These are phyloP conservation scores for Caligus rogercresseyi DNA, from an alignment of 1,140 invertebrate species.

Conservation along the genomic window DNA sequence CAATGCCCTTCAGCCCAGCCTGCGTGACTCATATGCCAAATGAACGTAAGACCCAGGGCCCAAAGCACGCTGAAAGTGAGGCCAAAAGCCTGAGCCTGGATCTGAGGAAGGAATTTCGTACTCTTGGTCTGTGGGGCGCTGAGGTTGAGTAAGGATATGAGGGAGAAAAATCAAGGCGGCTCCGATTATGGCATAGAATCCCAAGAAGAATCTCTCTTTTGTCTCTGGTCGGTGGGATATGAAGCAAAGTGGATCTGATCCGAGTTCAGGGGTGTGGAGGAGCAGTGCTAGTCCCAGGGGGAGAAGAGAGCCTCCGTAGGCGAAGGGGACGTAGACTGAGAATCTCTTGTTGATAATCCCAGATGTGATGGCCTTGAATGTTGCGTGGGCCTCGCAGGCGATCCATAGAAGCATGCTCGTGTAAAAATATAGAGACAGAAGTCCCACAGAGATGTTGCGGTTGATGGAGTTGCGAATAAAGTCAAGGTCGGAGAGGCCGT, in stretches of 20 bases:
- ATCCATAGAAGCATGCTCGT: not conserved
- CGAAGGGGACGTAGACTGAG: slow-evolving; percentile 11
- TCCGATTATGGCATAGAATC: not conserved
- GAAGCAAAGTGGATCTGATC: slow-evolving; percentile 15
- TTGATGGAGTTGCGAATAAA: not conserved
- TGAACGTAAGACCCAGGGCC: slow-evolving; percentile 1
- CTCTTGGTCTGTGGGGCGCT: slow-evolving; percentile 10
- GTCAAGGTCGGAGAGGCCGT: not conserved
- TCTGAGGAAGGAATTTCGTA: not conserved
- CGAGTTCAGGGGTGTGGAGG: not conserved
- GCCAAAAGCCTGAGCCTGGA: slow-evolving; percentile 5
- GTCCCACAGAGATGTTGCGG: not conserved
- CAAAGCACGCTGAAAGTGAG: not conserved
- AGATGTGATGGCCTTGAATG: slow-evolving; percentile 17
- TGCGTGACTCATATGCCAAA: slow-evolving; percentile 5
- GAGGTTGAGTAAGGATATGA: slow-evolving; percentile 11
- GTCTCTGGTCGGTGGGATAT: not conserved
- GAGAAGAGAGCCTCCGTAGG: slow-evolving; percentile 10
- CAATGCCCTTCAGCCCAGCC: not conserved
- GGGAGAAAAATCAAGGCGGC: not conserved
- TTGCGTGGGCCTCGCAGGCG: slow-evolving; percentile 16
- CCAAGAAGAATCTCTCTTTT: not conserved
- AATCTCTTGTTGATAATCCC: slow-evolving; percentile 13
- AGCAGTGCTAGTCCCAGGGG: slow-evolving; percentile 3
- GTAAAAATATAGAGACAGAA: slow-evolving; percentile 14